Percentiles rank a stretch among this genome's conserved stretches.
Evolutionary conservation across 1,140 invertebrate genomes (phyloP).

Genomic region (Aradophagus sp.): DNA sequence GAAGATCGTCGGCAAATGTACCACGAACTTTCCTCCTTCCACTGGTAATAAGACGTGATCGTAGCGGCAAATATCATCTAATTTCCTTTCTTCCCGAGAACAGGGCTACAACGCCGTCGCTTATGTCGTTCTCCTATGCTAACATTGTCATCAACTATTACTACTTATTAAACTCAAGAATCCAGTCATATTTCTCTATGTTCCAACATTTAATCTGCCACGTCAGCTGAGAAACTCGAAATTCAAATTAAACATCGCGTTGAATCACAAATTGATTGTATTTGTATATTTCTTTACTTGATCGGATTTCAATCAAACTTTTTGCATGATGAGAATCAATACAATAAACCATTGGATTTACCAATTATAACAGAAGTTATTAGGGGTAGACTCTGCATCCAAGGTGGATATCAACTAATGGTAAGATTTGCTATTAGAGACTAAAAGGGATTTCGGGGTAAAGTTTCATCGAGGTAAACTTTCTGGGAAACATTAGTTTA

Average conservation of each 20-base stretch:
- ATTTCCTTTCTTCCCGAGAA: slow-evolving; percentile 67
- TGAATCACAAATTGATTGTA: too few relatives aligned
- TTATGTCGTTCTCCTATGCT: too few relatives aligned
- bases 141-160: too few relatives aligned
- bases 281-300: too few relatives aligned
- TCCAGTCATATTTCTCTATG: too few relatives aligned
- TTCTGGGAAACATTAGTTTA: slow-evolving; percentile 73
- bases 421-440: slow-evolving; percentile 44
- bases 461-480: slow-evolving; percentile 62
- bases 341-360: slow-evolving; percentile 31
- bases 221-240: too few relatives aligned
- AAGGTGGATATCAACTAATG: slow-evolving; percentile 41
- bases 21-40: slow-evolving; percentile 71
- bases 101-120: slow-evolving; percentile 23
- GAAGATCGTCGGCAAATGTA: too few relatives aligned
- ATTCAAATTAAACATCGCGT: too few relatives aligned
- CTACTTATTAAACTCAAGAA: too few relatives aligned
- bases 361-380: slow-evolving; percentile 40
- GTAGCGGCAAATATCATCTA: slow-evolving; percentile 73
- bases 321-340: slow-evolving; percentile 5
- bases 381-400: slow-evolving; percentile 33
- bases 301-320: too few relatives aligned
- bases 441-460: slow-evolving; percentile 43
- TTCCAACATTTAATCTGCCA: too few relatives aligned
- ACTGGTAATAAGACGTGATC: slow-evolving; percentile 74